Conservation (phyloP, 2,113 vertebrate genomes). For the Dicerorhinus sumatrensis region DNA sequence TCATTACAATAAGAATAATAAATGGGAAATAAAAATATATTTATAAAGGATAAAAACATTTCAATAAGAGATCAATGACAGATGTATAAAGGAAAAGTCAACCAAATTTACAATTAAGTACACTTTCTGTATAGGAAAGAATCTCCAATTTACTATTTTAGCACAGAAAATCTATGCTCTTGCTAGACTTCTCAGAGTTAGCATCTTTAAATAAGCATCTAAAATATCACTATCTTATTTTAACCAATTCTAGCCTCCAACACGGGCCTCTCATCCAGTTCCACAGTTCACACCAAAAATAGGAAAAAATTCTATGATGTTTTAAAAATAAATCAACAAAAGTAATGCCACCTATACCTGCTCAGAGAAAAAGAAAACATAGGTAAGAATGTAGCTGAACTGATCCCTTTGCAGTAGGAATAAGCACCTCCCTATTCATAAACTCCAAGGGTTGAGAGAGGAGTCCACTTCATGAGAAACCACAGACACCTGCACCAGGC, state of each 20-base stretch:
- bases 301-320: not conserved
- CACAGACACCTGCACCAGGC: not conserved
- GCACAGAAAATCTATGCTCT: not conserved
- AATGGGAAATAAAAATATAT: not conserved
- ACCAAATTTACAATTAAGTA: not conserved
- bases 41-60: conserved; percentile 20
- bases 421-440: not conserved
- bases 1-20: conserved; percentile 30
- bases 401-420: not conserved
- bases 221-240: not conserved
- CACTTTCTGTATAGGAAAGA: not conserved
- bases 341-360: not conserved
- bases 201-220: conserved; percentile 33
- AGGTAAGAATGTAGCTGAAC: not conserved
- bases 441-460: not conserved
- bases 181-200: not conserved
- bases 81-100: not conserved
- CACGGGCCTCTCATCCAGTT: not conserved
- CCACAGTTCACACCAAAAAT: not conserved
- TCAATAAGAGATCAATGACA: not conserved
- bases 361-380: not conserved
- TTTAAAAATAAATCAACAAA: not conserved
- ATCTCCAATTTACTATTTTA: not conserved
- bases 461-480: not conserved
- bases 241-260: not conserved